Base-by-base conservation (phyloP, 1,140 invertebrate species). In the Brachionus koreanus region DNA sequence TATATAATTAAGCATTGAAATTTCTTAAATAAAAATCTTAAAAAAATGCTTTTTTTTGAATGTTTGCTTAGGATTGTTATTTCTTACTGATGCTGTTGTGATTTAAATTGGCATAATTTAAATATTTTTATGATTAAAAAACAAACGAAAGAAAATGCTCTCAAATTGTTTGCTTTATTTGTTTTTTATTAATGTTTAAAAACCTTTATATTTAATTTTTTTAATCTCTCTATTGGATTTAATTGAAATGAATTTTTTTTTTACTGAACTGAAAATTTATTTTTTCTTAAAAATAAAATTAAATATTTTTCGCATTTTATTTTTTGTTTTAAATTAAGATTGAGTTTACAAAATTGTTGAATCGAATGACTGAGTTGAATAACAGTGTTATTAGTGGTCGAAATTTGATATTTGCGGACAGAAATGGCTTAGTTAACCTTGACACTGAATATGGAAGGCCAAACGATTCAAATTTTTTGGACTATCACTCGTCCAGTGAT, bases 351-450 rank as follows among this genome's bases (percentile, higher is more conserved):
- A n/a, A n/a, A n/a, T 33, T n/a, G 12, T 65, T 65, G 33, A 46
- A 25, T 74, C 69, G 69, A 74, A 74, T 74, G 69, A 74, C 39
- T 74, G 69, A 74, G 46, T 74, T 74, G 19, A 74, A 74, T 33
- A 74, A 46, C 10, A 74, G 69, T 33, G 42, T 74, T 42, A 33
- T 74, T 46, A 74, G 69, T 29, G 42, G 42, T 25, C 13, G 65
- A 7, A 69, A 69, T 39, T 69, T 69, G 37, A 39, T 69, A 39
- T 69, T 39, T 69, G 37, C 33, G 16, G 65, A 69, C 33, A 39
- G 16, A 69, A 69, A 43, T 16, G 33, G 65, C 19, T 16, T 69
- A 0, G 65, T 35, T 9, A 39, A 69, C 19, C 37, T 69, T 13
- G 65, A 69, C 6, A 19, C 6, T 37, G 65, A 39, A 35, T 69